Conservation (phyloP, 2,113 vertebrate species). For the Nannospalax galili region DNA sequence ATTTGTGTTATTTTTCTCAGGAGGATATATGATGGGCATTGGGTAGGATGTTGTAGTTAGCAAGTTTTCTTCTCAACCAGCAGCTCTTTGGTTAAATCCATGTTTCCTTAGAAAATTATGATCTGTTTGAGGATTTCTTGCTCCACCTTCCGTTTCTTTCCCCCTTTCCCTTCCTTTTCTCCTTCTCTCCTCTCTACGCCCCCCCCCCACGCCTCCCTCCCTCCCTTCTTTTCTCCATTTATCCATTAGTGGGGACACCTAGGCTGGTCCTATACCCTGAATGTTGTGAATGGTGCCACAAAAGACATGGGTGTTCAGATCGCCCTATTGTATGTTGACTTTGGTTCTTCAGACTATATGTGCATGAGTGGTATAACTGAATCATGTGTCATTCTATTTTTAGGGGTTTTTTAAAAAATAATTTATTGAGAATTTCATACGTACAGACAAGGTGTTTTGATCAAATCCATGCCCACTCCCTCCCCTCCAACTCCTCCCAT, state of each 20-base stretch:
- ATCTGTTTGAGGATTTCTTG: background rate
- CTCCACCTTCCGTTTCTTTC: background rate
- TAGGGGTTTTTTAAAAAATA: too few species aligned
- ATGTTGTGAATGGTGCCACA: background rate
- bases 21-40: background rate
- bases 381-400: background rate
- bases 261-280: background rate
- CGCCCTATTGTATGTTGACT: background rate
- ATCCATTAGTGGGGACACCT: background rate
- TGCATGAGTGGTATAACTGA: background rate
- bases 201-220: too few species aligned
- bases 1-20: background rate
- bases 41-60: background rate
- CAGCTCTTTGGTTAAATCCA: constrained; percentile 29
- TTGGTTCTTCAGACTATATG: background rate
- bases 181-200: too few species aligned
- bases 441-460: too few species aligned
- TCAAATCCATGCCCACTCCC: too few species aligned
- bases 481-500: too few species aligned
- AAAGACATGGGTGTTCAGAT: background rate
- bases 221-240: background rate
- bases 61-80: background rate
- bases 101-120: background rate
- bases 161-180: background rate
- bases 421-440: too few species aligned